phyloP scores from a whole-genome alignment of 2,113 vertebrate genomes.

The Oncorhynchus clarkii region DNA sequence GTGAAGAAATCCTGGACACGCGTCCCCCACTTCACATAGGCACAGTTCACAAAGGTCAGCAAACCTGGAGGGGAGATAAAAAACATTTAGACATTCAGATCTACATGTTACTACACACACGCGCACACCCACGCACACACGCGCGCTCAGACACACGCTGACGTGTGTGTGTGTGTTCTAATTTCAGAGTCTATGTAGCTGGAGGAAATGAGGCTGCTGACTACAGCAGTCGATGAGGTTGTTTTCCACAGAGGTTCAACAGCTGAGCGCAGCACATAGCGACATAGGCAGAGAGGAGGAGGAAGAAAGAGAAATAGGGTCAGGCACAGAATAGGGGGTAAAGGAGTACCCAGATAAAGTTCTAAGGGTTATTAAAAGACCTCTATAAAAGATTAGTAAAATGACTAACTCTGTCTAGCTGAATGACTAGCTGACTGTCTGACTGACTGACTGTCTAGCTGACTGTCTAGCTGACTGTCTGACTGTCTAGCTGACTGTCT shows the following conservation, averaged over 20 bases:
- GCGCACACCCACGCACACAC: background rate
- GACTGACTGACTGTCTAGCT: too few species aligned
- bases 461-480: too few species aligned
- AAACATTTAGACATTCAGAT: background rate
- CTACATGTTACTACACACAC: background rate
- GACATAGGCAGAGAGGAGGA: background rate
- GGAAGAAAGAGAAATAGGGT: conserved; percentile 8
- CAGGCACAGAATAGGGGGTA: background rate
- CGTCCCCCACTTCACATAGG: conserved; percentile 89
- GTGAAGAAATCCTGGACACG: conserved; percentile 89
- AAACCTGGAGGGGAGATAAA: conserved; percentile 67
- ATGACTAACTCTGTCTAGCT: background rate
- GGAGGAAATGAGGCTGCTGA: conserved; percentile 74
- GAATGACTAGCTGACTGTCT: too few species aligned
- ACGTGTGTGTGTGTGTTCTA: conserved; percentile 29
- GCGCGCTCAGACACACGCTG: background rate
- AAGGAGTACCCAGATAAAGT: background rate
- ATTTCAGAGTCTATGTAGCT: conserved; percentile 32
- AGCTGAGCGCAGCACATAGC: conserved; percentile 69
- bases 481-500: too few species aligned
- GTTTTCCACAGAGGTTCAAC: conserved; percentile 68
- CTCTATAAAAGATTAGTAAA: background rate
- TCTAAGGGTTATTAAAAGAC: background rate
- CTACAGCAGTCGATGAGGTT: conserved; percentile 69
- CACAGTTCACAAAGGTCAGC: conserved; percentile 90